These are phyloP conservation scores for Drosophila niveifrons DNA, from an alignment of 2,888 invertebrate genomes.

Conservation along the genomic window DNA sequence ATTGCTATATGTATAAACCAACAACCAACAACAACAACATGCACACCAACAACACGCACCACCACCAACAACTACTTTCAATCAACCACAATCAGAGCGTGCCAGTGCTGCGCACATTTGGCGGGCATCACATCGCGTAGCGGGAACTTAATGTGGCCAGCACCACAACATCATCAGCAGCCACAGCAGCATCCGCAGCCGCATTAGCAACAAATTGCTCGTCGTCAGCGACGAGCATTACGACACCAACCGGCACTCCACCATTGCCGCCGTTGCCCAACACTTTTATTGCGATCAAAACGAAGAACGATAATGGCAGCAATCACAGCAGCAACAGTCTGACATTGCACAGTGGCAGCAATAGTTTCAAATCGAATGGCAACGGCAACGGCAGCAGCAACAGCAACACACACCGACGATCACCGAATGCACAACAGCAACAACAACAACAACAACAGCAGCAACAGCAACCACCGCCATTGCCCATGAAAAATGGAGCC, in stretches of 20 bases:
- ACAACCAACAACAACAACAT: conserved; percentile 18
- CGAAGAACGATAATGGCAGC: conserved; percentile 61
- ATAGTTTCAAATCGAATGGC: conserved; percentile 72
- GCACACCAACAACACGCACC: conserved; percentile 32
- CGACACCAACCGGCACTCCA: conserved; percentile 81
- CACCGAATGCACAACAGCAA: conserved; percentile 52
- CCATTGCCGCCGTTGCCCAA: conserved; percentile 82
- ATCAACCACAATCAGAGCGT: conserved; percentile 81
- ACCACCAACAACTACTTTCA: conserved; percentile 27
- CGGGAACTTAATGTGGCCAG: conserved; percentile 83
- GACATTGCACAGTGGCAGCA: conserved; percentile 68
- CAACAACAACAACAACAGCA: conserved; percentile 38
- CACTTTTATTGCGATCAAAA: conserved; percentile 81
- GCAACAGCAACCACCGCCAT: conserved; percentile 29
- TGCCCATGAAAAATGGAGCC: conserved; percentile 63
- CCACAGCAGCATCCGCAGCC: conserved; percentile 65
- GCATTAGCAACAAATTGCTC: conserved; percentile 67
- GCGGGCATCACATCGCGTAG: conserved; percentile 86
- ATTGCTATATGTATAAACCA: not conserved
- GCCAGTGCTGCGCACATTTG: conserved; percentile 86
- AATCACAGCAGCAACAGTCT: conserved; percentile 69
- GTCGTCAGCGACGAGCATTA: conserved; percentile 66
- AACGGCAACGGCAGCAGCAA: conserved; percentile 65
- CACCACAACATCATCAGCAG: conserved; percentile 61
- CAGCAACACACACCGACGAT: conserved; percentile 12